A percentile compares a stretch with the other conserved stretches of the same genome.
Evolutionary conservation across 2,888 invertebrate species (phyloP).

Genomic region (Aleiodes leptofemur): DNA sequence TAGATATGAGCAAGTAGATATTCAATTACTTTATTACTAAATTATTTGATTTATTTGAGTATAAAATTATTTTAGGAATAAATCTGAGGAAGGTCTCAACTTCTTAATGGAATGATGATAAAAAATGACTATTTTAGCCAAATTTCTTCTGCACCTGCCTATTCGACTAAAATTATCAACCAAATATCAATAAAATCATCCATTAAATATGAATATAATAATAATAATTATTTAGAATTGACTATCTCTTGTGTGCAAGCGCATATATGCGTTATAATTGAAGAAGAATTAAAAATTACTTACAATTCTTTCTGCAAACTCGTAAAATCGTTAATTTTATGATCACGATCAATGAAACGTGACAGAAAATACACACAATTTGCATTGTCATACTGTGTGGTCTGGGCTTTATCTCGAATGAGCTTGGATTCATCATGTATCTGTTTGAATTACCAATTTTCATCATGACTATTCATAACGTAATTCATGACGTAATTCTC

Average conservation of each 20-base stretch:
- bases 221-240: no score
- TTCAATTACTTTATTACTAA: no score
- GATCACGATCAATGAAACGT: slow-evolving; percentile 2
- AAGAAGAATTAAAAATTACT: not conserved
- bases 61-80: no score
- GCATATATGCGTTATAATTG: not conserved
- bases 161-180: no score
- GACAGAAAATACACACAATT: not conserved
- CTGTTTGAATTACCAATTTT: slow-evolving; percentile 10
- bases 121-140: no score
- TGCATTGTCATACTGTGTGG: not conserved
- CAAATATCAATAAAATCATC: no score
- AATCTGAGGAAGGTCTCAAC: no score
- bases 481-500: not conserved
- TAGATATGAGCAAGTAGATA: no score
- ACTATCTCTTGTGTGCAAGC: not conserved
- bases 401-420: not conserved
- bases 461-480: slow-evolving; percentile 9
- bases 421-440: not conserved
- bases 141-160: no score
- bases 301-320: not conserved
- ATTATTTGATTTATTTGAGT: no score
- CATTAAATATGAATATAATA: no score
- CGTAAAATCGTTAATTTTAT: slow-evolving; percentile 4
- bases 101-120: no score